Conservation (phyloP, 2,113 vertebrate species). For the Oceanites oceanicus region DNA sequence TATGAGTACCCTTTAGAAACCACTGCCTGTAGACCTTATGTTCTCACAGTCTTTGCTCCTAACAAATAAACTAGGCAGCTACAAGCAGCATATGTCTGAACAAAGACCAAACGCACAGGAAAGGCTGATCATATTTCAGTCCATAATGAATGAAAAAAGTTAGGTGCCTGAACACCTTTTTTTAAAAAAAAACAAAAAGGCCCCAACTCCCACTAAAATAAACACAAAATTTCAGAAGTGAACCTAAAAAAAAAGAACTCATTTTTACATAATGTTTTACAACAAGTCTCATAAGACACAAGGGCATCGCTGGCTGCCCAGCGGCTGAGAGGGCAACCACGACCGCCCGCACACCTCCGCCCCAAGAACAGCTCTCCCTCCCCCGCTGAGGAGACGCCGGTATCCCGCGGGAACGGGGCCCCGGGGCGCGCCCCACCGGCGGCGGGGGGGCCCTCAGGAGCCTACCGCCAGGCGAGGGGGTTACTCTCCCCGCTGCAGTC, state of each 20-base stretch:
- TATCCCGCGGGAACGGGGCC: background rate
- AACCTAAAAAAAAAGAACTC: background rate
- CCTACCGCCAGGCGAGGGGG: background rate
- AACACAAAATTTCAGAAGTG: background rate
- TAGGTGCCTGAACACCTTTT: background rate
- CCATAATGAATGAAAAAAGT: background rate
- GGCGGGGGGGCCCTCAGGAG: background rate
- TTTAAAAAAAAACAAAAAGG: background rate
- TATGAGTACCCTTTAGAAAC: background rate
- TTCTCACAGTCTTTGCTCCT: background rate
- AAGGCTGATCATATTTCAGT: background rate
- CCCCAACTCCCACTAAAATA: background rate
- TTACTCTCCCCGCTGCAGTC: background rate
- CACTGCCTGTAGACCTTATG: fast-evolving
- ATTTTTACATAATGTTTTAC: background rate
- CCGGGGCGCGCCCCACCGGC: too few species aligned
- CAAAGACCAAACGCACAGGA: background rate
- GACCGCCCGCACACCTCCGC: background rate
- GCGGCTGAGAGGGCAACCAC: background rate
- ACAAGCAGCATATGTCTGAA: background rate
- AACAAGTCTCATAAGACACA: background rate
- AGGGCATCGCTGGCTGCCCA: background rate
- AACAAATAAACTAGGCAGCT: background rate
- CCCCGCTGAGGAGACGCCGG: background rate
- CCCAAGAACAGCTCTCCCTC: background rate